Conservation (phyloP, 1,140 invertebrate species). For the Dendrolimus punctatus region DNA sequence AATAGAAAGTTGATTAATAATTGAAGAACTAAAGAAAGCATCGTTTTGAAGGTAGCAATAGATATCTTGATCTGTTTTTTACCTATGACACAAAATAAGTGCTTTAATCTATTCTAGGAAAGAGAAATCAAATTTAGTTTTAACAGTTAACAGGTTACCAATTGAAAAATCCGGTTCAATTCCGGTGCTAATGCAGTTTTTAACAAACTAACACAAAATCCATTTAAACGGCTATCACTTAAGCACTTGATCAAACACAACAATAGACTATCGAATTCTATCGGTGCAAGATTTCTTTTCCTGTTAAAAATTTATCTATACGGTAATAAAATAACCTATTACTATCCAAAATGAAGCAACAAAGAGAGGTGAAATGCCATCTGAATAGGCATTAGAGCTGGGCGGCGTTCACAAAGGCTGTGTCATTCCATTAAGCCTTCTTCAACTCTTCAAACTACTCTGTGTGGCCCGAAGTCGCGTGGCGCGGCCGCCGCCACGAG, state of each 20-base stretch:
- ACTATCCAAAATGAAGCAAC: conserved; percentile 67
- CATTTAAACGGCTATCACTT: conserved; percentile 8
- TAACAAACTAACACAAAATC: conserved; percentile 1
- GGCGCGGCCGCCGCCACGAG: conserved; percentile 27
- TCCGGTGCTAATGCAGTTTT: too few species aligned
- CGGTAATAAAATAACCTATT: conserved; percentile 67
- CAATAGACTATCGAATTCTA: conserved; percentile 30
- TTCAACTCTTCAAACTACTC: conserved; percentile 54
- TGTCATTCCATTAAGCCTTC: conserved; percentile 70
- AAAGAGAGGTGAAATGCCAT: conserved; percentile 66
- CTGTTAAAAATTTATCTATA: conserved; percentile 60
- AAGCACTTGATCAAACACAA: conserved; percentile 18
- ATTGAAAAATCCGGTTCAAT: too few species aligned
- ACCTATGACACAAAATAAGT: too few species aligned
- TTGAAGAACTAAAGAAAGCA: too few species aligned
- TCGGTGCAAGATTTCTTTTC: conserved; percentile 30
- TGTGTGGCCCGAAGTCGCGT: conserved; percentile 67
- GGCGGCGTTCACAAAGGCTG: conserved; percentile 64
- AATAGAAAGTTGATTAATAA: too few species aligned
- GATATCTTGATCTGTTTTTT: too few species aligned
- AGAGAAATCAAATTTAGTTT: too few species aligned
- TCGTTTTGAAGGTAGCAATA: too few species aligned
- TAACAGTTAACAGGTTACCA: too few species aligned
- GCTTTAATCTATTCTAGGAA: too few species aligned
- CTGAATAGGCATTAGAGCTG: conserved; percentile 69